Base-by-base conservation (phyloP, 2,888 invertebrate genomes). In the Mesoligia furuncula region DNA sequence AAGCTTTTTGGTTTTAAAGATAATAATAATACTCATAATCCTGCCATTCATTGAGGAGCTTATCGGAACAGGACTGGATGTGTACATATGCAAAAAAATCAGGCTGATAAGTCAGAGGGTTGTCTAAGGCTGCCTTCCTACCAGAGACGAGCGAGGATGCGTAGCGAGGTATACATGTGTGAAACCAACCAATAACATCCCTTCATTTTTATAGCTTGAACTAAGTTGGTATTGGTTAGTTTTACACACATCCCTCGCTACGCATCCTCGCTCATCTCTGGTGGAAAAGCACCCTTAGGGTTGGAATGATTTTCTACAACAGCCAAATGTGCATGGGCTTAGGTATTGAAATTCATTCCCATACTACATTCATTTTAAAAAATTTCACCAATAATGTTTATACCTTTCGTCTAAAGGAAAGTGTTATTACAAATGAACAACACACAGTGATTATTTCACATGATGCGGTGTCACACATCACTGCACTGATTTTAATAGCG, bases 401-500 rank as follows among this genome's bases (percentile, higher is more conserved):
- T 8, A 39, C 45, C 57, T 74, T 74, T 17, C 65, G 17, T 36
- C 24, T 24, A 54, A 45, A 68, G 27, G 45, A 54, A 72, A 62
- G 62, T 67, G 42, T 69, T 65, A 59, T 78, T 75, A 81, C 73
- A 64, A 70, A 73, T 54, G 59, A 61, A 36, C 61, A 59, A 66
- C 51, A 75, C 72, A 66, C 13, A 54, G 71, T 64, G 61, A 73
- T 80, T 74, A 73, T 57, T 78, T 72, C 64, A 83, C 71, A 71
- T 24, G 48, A 54, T 77, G 77, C 72, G 66, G 67, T 69, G 65
- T 79, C 80, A 84, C 80, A 77, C 81, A 70, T 77, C 83, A 85
- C 77, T 84, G 70, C 73, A 89, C 80, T 83, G 61, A n/a, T 57
- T 70, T 75, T 93, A 96, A 89, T 96, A 96, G 91, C 95, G 96